Evolutionary conservation across 2,888 invertebrate genomes (phyloP), one percentile per base, ranked within the genome.

Genomic region (Pristionchus mayeri): DNA sequence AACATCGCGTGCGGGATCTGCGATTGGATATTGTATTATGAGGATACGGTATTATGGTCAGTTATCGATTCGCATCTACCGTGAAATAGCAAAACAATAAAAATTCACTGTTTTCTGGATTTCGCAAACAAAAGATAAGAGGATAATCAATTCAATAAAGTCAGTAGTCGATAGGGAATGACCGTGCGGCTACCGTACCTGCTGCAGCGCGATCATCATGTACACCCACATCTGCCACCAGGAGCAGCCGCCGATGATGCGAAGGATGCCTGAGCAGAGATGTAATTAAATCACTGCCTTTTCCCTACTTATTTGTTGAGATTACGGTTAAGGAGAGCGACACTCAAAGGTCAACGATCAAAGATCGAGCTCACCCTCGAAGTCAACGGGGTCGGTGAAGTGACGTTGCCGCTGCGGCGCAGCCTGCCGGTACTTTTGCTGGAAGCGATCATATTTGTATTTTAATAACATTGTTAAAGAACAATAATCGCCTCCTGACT

Each of bases 151-250:
- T 9, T 44, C 44, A 57, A 60, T 60, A 63, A 40, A 44, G 27
- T 75, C 48, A 75, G 44, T 75, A 3, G 27, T 6, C 75, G 27
- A 44, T 75, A 0, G 7, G 16, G 13, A 4, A 9, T 16, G 2
- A n/a, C 27, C 11, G 24, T n/a, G 27, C 11, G 52, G 7, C 63
- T 63, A 63, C 63, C 30, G 71, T 71, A 71, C 71, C 85, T 92
- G 93, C 83, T 93, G 93, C 71, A 92, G 85, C 37, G 91, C 90
- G 83, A 93, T 93, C 79, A 93, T 87, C 60, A 92, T 88, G 86
- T 93, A 93, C 76, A 93, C 90, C 90, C 91, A 92, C 63, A 92
- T 91, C 85, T 93, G 93, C 93, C 93, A 93, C 92, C 91, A 92
- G 44, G 90, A 88, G 86, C 93, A 93, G 40, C 93, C 93, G 57